Conservation (phyloP, 2,113 vertebrate species). For the Neodontobutis hainanensis region DNA sequence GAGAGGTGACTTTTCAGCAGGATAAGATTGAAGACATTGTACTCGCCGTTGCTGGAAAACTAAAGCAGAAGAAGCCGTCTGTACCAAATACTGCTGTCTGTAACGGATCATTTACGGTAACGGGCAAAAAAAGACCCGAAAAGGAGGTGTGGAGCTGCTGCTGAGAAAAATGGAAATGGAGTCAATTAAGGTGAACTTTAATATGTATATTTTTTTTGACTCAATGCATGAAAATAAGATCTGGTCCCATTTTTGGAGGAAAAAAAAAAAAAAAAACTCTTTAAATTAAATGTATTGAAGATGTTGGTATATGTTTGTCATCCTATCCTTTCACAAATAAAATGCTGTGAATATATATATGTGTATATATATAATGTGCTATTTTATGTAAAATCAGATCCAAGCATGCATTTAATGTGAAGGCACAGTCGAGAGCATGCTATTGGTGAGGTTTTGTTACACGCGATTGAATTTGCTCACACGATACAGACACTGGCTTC, state of each 20-base stretch:
- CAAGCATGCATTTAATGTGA: too few species aligned
- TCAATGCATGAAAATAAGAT: not conserved
- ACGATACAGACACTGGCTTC: too few species aligned
- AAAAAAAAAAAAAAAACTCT: not conserved
- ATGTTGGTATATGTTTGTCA: conserved; percentile 31
- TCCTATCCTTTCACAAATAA: conserved; percentile 58
- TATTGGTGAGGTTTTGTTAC: too few species aligned
- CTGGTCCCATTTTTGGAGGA: not conserved
- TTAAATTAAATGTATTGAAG: too few species aligned
- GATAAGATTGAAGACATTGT: conserved; percentile 92
- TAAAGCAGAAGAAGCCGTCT: conserved; percentile 83
- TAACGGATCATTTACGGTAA: conserved; percentile 72
- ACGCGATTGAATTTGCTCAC: too few species aligned
- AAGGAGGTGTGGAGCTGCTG: conserved; percentile 85
- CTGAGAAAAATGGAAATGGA: conserved; percentile 64
- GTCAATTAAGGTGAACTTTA: conserved; percentile 3
- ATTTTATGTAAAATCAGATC: too few species aligned
- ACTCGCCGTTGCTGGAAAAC: conserved; percentile 86
- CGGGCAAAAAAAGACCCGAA: conserved; percentile 55
- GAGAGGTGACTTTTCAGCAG: conserved; percentile 55
- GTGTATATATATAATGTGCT: too few species aligned
- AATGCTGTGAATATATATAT: conserved; percentile 39
- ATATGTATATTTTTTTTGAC: not conserved
- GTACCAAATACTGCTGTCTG: conserved; percentile 62
- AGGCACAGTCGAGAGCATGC: too few species aligned